These are phyloP conservation scores for Bolinopsis microptera DNA, from an alignment of 37 sponge, comb jelly and placozoan genomes.

Conservation along the genomic window DNA sequence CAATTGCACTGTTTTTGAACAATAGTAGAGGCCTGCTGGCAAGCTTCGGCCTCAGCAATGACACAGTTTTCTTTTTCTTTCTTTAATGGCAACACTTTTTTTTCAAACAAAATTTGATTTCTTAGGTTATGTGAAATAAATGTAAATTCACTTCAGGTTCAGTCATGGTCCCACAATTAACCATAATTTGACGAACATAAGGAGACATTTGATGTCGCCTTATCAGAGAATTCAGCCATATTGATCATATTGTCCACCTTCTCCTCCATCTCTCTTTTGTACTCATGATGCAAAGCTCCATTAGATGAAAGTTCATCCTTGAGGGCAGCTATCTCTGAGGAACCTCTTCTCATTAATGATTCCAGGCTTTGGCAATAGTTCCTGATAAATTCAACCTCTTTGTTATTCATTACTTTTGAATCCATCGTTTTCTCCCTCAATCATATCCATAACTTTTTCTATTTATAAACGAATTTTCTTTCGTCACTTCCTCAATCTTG, in stretches of 20 bases:
- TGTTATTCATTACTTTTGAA: background rate
- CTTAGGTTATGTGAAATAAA: background rate
- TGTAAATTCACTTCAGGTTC: background rate
- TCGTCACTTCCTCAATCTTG: background rate
- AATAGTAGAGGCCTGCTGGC: slow-evolving; percentile 2
- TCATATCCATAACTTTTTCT: no score
- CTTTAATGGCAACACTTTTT: background rate
- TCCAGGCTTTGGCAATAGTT: no score
- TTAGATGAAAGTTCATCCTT: background rate
- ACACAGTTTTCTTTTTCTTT: background rate
- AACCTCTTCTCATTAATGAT: background rate
- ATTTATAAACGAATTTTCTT: background rate
- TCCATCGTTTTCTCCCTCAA: background rate
- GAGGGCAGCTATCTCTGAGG: background rate
- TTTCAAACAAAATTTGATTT: background rate
- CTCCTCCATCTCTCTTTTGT: background rate
- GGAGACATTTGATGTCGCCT: background rate
- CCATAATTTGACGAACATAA: background rate
- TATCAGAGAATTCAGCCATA: background rate
- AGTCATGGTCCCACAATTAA: background rate
- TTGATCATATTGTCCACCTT: background rate
- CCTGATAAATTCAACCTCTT: background rate
- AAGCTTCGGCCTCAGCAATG: background rate
- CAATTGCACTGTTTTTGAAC: slow-evolving; percentile 20
- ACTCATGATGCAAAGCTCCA: background rate